Conservation (phyloP, 2,113 vertebrate species). For the Argyrosomus japonicus region DNA sequence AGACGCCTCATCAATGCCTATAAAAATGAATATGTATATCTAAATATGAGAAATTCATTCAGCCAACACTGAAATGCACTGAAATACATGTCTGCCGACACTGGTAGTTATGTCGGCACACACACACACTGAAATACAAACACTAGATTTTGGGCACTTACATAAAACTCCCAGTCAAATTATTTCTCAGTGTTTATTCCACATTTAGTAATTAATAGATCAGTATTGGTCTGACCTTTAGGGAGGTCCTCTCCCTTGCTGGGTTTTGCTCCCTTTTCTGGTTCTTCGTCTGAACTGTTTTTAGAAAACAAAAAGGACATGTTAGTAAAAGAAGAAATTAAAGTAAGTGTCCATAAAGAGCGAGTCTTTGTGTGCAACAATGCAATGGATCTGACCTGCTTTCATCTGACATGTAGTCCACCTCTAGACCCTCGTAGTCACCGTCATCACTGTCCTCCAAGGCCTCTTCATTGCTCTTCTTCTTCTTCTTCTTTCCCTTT, state of each 20-base stretch:
- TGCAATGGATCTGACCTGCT: slow-evolving; percentile 84
- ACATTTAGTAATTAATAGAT: not conserved
- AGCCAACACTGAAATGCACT: not conserved
- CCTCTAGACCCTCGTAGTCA: slow-evolving; percentile 93
- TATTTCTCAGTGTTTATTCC: not conserved
- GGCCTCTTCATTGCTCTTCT: slow-evolving; percentile 85
- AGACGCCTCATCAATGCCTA: slow-evolving; percentile 90
- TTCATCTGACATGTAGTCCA: slow-evolving; percentile 95
- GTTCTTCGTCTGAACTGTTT: slow-evolving; percentile 87
- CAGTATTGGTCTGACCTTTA: slow-evolving; percentile 83
- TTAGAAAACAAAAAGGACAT: not conserved
- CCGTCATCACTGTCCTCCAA: slow-evolving; percentile 93
- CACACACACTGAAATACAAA: not conserved
- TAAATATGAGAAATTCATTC: not conserved
- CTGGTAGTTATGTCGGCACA: not conserved
- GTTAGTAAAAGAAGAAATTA: not conserved
- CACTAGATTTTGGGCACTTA: not conserved
- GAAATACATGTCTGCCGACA: not conserved
- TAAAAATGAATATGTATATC: not conserved
- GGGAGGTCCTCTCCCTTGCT: slow-evolving; percentile 88
- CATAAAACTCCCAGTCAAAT: not conserved
- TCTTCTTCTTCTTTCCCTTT: slow-evolving; percentile 82
- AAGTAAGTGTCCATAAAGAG: not conserved
- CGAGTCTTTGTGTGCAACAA: not conserved
- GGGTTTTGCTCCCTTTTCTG: slow-evolving; percentile 83